Conservation (phyloP, 2,797 vertebrate genomes). For the Chloroceryle inda region DNA sequence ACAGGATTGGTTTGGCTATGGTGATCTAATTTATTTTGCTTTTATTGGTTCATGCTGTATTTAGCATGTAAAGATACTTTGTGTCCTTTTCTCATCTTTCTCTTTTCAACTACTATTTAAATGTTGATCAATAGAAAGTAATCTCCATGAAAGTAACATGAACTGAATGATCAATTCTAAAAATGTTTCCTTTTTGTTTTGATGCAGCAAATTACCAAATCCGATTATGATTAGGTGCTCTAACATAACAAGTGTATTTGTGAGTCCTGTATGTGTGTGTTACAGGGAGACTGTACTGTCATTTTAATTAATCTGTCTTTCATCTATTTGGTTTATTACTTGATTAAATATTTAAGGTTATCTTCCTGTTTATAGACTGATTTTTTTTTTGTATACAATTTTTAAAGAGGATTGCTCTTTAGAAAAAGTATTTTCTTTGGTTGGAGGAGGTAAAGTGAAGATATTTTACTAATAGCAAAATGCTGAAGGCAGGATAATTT, state of each 20-base stretch:
- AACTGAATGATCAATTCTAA: slow-evolving; percentile 73
- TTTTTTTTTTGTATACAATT: not conserved
- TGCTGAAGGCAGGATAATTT: slow-evolving; percentile 7
- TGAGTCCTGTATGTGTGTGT: not conserved
- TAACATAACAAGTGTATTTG: slow-evolving; percentile 38
- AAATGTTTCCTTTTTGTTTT: slow-evolving; percentile 74
- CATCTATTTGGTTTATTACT: slow-evolving; percentile 49
- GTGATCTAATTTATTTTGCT: slow-evolving; percentile 68
- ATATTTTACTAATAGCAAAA: not conserved
- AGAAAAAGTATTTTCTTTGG: not conserved
- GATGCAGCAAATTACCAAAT: slow-evolving; percentile 71
- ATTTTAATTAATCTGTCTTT: slow-evolving; percentile 64
- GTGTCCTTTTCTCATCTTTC: slow-evolving; percentile 62
- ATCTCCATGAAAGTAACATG: slow-evolving; percentile 71
- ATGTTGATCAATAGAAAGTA: slow-evolving; percentile 74
- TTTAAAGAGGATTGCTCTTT: slow-evolving; percentile 15
- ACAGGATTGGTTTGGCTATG: not conserved
- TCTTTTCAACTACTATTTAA: slow-evolving; percentile 61
- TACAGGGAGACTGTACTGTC: not conserved
- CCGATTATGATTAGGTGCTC: slow-evolving; percentile 68
- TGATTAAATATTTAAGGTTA: slow-evolving; percentile 38
- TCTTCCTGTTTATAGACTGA: slow-evolving; percentile 11
- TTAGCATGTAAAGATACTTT: slow-evolving; percentile 65
- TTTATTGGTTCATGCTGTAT: slow-evolving; percentile 62
- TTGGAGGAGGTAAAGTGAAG: not conserved